Evolutionary conservation across 2,113 vertebrate species (phyloP).

Genomic region (Neolamprologus toae): DNA sequence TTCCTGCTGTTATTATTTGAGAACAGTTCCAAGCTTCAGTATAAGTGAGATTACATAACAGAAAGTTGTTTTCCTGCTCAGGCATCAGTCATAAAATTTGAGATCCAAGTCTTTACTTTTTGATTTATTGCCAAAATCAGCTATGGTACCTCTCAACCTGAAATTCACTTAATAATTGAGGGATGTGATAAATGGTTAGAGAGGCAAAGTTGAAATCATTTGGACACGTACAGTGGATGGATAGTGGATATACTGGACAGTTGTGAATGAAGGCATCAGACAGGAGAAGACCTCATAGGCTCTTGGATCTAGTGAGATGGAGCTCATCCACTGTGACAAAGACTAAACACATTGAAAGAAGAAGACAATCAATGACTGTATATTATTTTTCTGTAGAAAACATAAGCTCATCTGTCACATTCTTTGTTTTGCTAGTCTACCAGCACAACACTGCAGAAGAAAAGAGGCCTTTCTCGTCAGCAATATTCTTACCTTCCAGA

Average conservation of each 20-base stretch:
- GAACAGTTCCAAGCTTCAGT: neutral
- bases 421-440: neutral
- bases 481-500: constrained; percentile 44
- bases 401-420: neutral
- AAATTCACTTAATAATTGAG: neutral
- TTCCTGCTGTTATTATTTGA: neutral
- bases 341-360: neutral
- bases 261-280: neutral
- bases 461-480: constrained; percentile 47
- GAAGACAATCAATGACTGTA: neutral
- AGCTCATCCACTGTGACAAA: neutral
- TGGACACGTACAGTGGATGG: neutral
- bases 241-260: neutral
- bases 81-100: neutral
- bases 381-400: neutral
- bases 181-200: neutral
- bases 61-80: fast-evolving
- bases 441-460: constrained; percentile 50
- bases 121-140: neutral
- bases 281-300: neutral
- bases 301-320: neutral
- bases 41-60: neutral
- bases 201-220: neutral
- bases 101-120: neutral
- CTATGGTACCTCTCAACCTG: neutral